Percentiles rank a stretch among this genome's conserved stretches.
phyloP scores from a whole-genome alignment of 2,797 vertebrate genomes.

The Glyptemys insculpta region DNA sequence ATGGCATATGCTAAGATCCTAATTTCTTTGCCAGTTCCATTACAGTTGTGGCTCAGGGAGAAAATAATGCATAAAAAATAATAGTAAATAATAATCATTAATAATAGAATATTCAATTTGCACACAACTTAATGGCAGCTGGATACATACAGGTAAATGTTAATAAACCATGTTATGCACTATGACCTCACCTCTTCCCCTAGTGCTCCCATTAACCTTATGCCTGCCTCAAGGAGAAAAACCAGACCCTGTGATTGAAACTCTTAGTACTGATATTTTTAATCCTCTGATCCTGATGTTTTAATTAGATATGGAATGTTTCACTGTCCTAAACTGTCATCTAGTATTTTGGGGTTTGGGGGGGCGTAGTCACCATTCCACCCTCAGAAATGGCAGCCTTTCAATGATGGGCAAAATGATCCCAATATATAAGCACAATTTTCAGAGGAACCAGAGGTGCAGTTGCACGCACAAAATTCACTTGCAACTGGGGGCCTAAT shows the following conservation, averaged over 20 bases:
- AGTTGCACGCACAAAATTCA: neutral
- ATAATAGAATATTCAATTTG: neutral
- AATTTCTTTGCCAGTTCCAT: neutral
- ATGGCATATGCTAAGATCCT: neutral
- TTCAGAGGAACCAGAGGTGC: neutral
- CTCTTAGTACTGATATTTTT: neutral
- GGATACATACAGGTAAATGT: neutral
- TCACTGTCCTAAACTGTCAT: neutral
- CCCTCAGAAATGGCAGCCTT: neutral
- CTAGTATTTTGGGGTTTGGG: neutral
- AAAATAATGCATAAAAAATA: neutral
- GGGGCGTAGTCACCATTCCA: neutral
- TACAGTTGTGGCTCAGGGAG: neutral
- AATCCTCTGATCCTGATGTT: constrained; percentile 12
- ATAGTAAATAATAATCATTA: neutral
- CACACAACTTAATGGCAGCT: neutral
- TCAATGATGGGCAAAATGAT: neutral
- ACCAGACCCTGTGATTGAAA: neutral
- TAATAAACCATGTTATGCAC: neutral
- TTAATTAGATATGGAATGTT: neutral
- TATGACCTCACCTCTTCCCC: neutral
- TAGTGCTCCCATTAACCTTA: neutral
- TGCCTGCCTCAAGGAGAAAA: constrained; percentile 24
- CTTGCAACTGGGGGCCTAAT: neutral
- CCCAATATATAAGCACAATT: neutral